Base-by-base conservation (phyloP, 1,140 invertebrate species). In the Arion vulgaris region DNA sequence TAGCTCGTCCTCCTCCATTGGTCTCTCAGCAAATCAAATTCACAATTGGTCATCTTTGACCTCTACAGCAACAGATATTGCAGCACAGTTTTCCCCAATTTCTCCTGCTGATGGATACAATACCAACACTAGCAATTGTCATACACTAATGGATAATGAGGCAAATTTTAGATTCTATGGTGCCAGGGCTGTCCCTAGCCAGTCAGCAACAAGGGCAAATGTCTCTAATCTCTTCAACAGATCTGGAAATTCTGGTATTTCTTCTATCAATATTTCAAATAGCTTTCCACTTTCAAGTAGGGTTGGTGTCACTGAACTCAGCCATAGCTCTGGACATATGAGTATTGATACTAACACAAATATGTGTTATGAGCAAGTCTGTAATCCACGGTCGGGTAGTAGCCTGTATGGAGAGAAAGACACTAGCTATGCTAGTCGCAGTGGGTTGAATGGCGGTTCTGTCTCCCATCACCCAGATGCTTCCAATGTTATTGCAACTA, bases 101-200 rank as follows among this genome's bases (percentile, higher is more conserved):
- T 78, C 76, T 36, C 76, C 76, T 49, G 76, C 57, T 39, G 76
- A 78, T 62, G 45, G 36, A 26, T 78, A 66, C 62, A 73, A 49
- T n/a, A 73, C 23, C 41, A 49, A 5, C 41, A 19, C 7, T 13
- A 73, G 41, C 41, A 13, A 11, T 78, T 34, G 53, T 15, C 53
- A 78, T 19, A 36, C 34, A 62, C 53, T 68, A 1, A 66, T 23
- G 11, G 38, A 73, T 34, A 73, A 26, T 73, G 71, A 73, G 36
- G 2, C 71, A 73, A 34, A 73, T 73, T 39, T 41, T 49, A 73
- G 71, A 39, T 49, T 49, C 41, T 39, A 39, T 73, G 71, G 71
- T 26, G 38, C 11, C 36, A 66, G 62, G 19, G 5, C 62, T 66
- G 7, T 28, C 62, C 28, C 62, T 17, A 32, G 62, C 28, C 62